phyloP scores from a whole-genome alignment of 1,140 invertebrate genomes.

The Lepidurus apus region DNA sequence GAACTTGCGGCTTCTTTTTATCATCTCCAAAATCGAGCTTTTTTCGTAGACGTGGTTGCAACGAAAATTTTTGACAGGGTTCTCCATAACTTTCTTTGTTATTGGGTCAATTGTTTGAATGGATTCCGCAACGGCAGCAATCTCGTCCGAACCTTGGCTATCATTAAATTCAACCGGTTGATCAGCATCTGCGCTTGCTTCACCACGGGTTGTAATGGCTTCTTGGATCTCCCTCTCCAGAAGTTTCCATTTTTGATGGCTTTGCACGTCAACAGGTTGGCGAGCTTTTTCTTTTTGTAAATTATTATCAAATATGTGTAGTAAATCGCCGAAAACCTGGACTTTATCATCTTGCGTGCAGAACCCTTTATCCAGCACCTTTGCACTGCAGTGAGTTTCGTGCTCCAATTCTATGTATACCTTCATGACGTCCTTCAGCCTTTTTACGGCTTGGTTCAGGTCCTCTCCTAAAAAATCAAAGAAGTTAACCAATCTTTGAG shows the following conservation, averaged over 20 bases:
- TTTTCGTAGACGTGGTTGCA: neutral
- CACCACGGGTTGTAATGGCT: neutral
- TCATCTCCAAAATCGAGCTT: neutral
- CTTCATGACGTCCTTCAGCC: neutral
- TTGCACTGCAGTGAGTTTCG: neutral
- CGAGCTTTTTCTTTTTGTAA: neutral
- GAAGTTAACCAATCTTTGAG: neutral
- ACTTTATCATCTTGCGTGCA: neutral
- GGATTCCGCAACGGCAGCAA: neutral
- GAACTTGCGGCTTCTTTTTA: neutral
- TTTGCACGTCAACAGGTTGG: neutral
- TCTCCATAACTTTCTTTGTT: neutral
- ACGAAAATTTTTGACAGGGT: neutral
- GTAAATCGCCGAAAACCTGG: neutral
- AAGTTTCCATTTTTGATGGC: neutral
- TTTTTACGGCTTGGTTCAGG: neutral
- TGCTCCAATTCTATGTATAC: neutral
- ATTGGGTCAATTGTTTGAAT: neutral
- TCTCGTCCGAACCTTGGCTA: neutral
- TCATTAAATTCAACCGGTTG: neutral
- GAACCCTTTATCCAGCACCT: neutral
- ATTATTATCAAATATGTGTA: neutral
- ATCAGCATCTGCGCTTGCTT: neutral
- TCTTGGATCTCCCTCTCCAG: slow-evolving; percentile 1
- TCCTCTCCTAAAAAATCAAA: neutral